A percentile compares a stretch with the other conserved stretches of the same genome.
phyloP scores from a whole-genome alignment of 2,888 invertebrate species.

The Ophion ventricosus region DNA sequence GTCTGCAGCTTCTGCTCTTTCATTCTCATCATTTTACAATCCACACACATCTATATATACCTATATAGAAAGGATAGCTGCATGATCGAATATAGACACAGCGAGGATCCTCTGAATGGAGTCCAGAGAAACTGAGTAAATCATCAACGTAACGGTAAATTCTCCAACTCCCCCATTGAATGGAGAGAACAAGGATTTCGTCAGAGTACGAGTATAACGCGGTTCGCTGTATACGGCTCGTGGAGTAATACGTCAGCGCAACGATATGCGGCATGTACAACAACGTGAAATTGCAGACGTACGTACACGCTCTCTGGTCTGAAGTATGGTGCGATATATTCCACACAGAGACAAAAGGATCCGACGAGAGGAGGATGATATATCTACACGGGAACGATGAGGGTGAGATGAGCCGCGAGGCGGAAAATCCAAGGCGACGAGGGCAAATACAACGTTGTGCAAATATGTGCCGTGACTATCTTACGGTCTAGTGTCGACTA shows the following conservation, averaged over 20 bases:
- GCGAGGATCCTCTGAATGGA: background rate
- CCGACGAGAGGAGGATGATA: conserved; percentile 16
- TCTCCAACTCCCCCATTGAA: conserved; percentile 1
- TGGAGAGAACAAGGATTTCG: conserved; percentile 28
- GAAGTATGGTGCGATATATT: background rate
- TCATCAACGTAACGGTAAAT: conserved; percentile 32
- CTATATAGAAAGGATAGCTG: background rate
- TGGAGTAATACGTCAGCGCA: conserved; percentile 1
- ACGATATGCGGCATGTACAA: background rate
- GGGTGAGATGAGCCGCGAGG: conserved; percentile 38
- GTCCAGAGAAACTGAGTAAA: conserved; percentile 22
- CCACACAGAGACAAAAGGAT: background rate
- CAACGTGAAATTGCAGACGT: background rate
- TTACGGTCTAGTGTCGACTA: conserved; percentile 49
- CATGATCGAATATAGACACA: background rate
- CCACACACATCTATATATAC: background rate
- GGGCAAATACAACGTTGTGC: conserved; percentile 70
- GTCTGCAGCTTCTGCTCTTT: conserved; percentile 9
- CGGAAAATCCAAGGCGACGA: conserved; percentile 73
- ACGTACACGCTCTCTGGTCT: background rate
- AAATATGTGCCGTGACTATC: conserved; percentile 71
- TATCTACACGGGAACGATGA: background rate
- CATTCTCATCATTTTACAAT: background rate
- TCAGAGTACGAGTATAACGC: background rate
- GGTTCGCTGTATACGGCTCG: background rate